Percentiles rank a stretch among this genome's conserved stretches.
phyloP scores from a whole-genome alignment of 2,113 vertebrate species.

The Aspidoscelis tigris region DNA sequence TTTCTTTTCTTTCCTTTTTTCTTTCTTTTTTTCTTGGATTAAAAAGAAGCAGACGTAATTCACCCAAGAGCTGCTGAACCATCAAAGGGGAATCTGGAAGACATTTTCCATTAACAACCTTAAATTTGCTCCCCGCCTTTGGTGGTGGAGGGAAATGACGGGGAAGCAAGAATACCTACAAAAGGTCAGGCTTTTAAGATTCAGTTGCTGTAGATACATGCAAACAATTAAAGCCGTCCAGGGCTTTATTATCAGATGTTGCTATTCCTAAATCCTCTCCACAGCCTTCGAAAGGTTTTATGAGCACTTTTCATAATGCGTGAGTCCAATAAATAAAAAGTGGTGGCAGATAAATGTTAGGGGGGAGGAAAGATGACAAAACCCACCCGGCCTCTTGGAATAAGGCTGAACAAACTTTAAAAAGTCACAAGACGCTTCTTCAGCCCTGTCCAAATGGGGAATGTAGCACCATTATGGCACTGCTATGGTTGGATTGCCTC shows the following conservation, averaged over 20 bases:
- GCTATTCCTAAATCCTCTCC: slow-evolving; percentile 28
- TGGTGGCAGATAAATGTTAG: slow-evolving; percentile 36
- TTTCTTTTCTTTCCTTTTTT: slow-evolving; percentile 32
- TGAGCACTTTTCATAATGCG: slow-evolving; percentile 48
- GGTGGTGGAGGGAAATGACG: slow-evolving; percentile 59
- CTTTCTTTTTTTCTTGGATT: slow-evolving; percentile 55
- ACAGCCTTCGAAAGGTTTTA: background rate
- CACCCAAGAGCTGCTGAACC: slow-evolving; percentile 36
- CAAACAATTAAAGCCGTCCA: slow-evolving; percentile 30
- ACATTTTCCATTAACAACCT: slow-evolving; percentile 55
- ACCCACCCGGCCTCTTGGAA: background rate
- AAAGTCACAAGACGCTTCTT: background rate
- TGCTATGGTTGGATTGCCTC: too few species aligned
- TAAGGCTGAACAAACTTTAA: background rate
- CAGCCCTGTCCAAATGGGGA: too few species aligned
- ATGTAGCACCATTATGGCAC: too few species aligned
- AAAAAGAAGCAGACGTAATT: too few species aligned
- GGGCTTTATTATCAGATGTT: slow-evolving; percentile 54
- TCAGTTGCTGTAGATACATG: slow-evolving; percentile 54
- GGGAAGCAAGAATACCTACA: slow-evolving; percentile 47
- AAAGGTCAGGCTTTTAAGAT: slow-evolving; percentile 50
- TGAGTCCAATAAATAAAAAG: slow-evolving; percentile 56
- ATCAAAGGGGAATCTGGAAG: slow-evolving; percentile 68
- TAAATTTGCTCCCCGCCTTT: slow-evolving; percentile 64
- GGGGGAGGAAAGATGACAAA: slow-evolving; percentile 47